Evolutionary conservation across 35 echinoderm and acorn worm species (phyloP), one percentile per base, ranked within the genome.

Genomic region (Lytechinus variegatus): DNA sequence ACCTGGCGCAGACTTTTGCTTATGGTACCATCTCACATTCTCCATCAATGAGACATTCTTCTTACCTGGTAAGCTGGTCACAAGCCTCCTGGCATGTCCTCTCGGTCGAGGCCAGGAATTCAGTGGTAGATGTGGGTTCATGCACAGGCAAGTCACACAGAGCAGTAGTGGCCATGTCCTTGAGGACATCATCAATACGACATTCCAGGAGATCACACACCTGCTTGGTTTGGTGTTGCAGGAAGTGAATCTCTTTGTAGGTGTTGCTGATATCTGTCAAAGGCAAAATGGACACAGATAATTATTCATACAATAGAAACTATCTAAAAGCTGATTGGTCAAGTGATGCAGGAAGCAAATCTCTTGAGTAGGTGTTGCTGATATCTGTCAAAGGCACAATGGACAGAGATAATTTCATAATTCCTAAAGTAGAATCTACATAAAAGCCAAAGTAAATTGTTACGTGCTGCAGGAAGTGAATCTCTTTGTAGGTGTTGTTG

Each of bases 221-320:
- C 95, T 99, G 97, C 95, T 99, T 99, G 72, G 97, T 97, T 60
- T 98, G 95, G 53, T 94, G 97, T 33, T 98, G 95, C 86, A 99
- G 94, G 94, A 98, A 99, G 55, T 94, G 91, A 19, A 99, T 93
- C 92, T 98, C 97, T 51, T 95, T 96, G 95, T 99, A 97, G 60
- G 96, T 98, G 54, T 95, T 95, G n/a, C 88, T 87, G 87, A 97
- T 98, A 61, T 98, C 98, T 99, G 95, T 54, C 86, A 56, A 86
- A 89, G 6, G 61, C n/a, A 95, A 24, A 92, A 58, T n/a, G n/a
- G 2, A 44, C 33, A 44, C 33, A 44, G 33, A 44, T 44, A 44
- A 44, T n/a, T n/a, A n/a, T n/a, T n/a, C n/a, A n/a, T n/a, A n/a
- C n/a, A n/a, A n/a, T n/a, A n/a, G n/a, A n/a, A n/a, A n/a, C n/a